Conservation (phyloP, 2,797 vertebrate genomes). For the Neomorphus geoffroyi region DNA sequence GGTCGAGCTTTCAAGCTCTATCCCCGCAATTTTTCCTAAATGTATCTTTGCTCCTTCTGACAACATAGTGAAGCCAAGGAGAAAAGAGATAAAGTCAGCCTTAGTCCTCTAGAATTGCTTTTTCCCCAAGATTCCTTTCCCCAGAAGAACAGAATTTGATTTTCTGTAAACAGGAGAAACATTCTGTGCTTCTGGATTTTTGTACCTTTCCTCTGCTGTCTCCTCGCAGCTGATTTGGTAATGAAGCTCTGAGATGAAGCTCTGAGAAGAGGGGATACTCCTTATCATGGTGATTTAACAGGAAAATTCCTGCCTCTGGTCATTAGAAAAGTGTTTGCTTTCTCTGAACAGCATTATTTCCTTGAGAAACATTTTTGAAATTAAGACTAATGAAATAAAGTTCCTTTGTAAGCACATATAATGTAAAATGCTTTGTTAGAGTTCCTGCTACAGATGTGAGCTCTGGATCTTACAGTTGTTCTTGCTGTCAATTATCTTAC, state of each 20-base stretch:
- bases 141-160: background rate
- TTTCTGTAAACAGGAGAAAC: background rate
- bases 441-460: background rate
- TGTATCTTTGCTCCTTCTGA: background rate
- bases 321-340: background rate
- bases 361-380: background rate
- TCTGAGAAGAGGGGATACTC: background rate
- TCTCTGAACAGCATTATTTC: background rate
- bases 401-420: background rate
- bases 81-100: background rate
- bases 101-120: background rate
- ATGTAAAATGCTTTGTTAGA: background rate
- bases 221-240: background rate
- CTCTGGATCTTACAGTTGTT: background rate
- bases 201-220: background rate
- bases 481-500: background rate
- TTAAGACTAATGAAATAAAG: background rate
- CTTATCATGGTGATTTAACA: background rate
- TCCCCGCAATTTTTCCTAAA: background rate
- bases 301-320: background rate
- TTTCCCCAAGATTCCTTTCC: background rate
- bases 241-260: background rate
- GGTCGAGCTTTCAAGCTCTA: background rate
- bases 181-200: background rate
- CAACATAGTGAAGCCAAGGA: background rate